Conservation (phyloP, 2,113 vertebrate genomes). For the Canis aureus region DNA sequence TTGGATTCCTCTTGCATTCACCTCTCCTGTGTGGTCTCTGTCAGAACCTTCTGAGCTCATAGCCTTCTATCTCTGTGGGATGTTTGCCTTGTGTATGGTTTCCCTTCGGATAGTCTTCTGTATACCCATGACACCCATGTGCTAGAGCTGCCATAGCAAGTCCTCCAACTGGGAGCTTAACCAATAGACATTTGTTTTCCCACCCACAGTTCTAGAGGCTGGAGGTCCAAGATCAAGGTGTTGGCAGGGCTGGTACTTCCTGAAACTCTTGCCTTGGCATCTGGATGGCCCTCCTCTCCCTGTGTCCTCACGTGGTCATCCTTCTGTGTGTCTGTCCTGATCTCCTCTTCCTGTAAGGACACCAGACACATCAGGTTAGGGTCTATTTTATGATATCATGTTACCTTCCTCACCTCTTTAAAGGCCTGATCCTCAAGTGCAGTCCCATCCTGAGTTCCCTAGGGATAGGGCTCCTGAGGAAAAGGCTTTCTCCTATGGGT, state of each 20-base stretch:
- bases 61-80: not conserved
- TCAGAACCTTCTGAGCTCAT: not conserved
- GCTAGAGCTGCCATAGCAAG: not conserved
- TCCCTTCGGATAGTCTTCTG: not conserved
- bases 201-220: not conserved
- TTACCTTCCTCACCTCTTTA: not conserved
- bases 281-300: accelerated
- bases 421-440: too few relatives aligned
- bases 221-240: accelerated
- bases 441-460: not conserved
- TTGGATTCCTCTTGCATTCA: accelerated
- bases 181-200: accelerated
- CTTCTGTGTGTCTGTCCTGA: not conserved
- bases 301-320: not conserved
- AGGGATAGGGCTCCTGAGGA: too few relatives aligned
- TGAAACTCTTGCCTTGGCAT: accelerated
- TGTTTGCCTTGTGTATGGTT: not conserved
- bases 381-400: not conserved
- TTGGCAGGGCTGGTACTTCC: not conserved
- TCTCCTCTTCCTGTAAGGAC: not conserved
- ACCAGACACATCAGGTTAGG: too few relatives aligned
- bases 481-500: not conserved
- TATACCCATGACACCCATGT: accelerated
- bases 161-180: not conserved
- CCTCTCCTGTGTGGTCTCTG: not conserved